Evolutionary conservation across 2,888 invertebrate species (phyloP), one percentile per base, ranked within the genome.

Genomic region (Adineta ricciae): DNA sequence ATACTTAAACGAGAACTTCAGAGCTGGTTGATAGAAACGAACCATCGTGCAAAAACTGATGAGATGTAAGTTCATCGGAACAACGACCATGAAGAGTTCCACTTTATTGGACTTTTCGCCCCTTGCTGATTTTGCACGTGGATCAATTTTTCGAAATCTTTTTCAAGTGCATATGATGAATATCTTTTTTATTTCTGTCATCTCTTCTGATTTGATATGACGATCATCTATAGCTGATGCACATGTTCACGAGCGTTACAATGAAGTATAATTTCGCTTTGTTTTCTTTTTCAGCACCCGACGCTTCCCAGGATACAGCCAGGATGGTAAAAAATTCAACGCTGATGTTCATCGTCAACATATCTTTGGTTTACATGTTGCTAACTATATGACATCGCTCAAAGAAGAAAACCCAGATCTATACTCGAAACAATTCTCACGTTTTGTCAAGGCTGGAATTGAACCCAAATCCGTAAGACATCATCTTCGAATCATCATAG

Each of bases 391-490:
- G 99, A 93, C 93, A 87, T 93, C 93, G 87, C 92, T 99, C 87
- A 88, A 90, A 85, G 95, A 96, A 87, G 96, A 96, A 87, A 98
- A 99, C 90, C 96, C 97, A 88, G 97, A 97, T 88, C 94, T 95
- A n/a, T 99, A 94, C 93, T 97, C 97, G 91, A 94, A 94, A 89
- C 99, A 99, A 91, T 99, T 99, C 92, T 94, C 96, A 89, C 94
- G 94, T 90, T 99, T 96, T 92, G 95, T 98, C 90, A 95, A 95
- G 90, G 91, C 94, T 88, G 97, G 97, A 89, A 94, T 99, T 87
- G 90, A 90, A 89, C 94, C 97, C 88, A 96, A 96, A 90, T 93
- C 93, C 91, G 97, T 97, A 78, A 0, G 11, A 16, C 19, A 19
- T 50, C 92, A 16, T 19, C 19, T 85, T 56, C 5, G 5, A 46